A percentile compares a stretch with the other conserved stretches of the same genome.
Conservation (phyloP, 2,113 vertebrate genomes). For the Trogon melanurus region DNA sequence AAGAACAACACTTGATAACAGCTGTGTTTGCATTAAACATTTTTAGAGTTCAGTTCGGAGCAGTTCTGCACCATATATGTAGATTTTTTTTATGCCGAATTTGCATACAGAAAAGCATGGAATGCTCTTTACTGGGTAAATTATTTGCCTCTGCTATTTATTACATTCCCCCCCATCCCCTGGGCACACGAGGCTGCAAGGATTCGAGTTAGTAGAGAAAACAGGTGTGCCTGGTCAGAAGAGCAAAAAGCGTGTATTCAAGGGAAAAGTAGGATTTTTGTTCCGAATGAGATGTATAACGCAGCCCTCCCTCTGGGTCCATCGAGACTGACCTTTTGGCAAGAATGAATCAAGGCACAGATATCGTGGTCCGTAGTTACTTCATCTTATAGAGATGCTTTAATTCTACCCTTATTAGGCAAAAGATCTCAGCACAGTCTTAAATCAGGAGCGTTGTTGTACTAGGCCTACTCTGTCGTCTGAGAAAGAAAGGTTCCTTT, state of each 20-base stretch:
- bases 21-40: conserved; percentile 74
- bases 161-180: conserved; percentile 57
- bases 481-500: not conserved
- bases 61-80: conserved; percentile 64
- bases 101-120: conserved; percentile 72
- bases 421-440: not conserved
- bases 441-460: not conserved
- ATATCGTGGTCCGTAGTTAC: not conserved
- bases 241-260: conserved; percentile 41
- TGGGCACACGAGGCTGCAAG: conserved; percentile 68
- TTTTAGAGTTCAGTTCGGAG: conserved; percentile 74
- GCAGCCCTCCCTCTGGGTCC: conserved; percentile 37
- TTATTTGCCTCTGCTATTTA: conserved; percentile 78
- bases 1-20: conserved; percentile 73
- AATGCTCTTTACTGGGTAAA: conserved; percentile 69
- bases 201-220: conserved; percentile 76
- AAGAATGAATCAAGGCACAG: conserved; percentile 36
- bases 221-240: conserved; percentile 75
- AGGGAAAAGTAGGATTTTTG: conserved; percentile 43
- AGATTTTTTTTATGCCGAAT: conserved; percentile 70
- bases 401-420: conserved; percentile 35
- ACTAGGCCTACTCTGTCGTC: not conserved
- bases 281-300: conserved; percentile 47
- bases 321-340: conserved; percentile 29
- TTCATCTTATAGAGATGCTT: conserved; percentile 17